Evolutionary conservation across 2,113 vertebrate species (phyloP).

Genomic region (Malurus elegans): DNA sequence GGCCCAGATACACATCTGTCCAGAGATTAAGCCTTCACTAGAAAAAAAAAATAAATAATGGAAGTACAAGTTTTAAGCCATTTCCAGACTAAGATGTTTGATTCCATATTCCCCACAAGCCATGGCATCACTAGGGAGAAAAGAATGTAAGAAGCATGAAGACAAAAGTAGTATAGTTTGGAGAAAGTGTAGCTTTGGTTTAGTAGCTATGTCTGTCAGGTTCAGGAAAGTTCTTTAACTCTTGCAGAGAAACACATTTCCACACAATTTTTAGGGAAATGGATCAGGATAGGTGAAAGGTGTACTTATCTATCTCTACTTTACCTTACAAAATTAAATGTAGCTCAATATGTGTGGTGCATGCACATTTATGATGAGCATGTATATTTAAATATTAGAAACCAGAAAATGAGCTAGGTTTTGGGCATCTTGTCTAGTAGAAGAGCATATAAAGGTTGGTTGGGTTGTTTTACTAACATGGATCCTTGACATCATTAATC

Average conservation of each 20-base stretch:
- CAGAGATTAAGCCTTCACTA: neutral
- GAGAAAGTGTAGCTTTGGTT: neutral
- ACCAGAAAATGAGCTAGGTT: rapidly evolving
- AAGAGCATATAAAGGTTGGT: neutral
- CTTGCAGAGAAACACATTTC: neutral
- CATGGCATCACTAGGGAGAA: neutral
- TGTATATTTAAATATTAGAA: neutral
- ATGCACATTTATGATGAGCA: neutral
- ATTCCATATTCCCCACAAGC: neutral
- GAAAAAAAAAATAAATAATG: neutral
- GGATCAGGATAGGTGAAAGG: neutral
- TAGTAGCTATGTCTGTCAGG: neutral
- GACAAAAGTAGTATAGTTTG: neutral
- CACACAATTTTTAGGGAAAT: neutral
- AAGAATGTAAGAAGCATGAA: neutral
- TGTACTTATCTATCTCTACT: neutral
- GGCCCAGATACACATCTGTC: neutral
- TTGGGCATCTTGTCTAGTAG: neutral
- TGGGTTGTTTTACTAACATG: neutral
- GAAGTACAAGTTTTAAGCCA: neutral
- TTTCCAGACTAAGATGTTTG: neutral
- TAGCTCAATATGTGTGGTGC: rapidly evolving
- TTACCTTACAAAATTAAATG: neutral
- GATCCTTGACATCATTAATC: neutral
- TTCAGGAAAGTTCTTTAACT: neutral